A percentile compares a stretch with the other conserved stretches of the same genome.
Evolutionary conservation across 2,113 vertebrate species (phyloP).

Genomic region (Gallinago jamesoni): DNA sequence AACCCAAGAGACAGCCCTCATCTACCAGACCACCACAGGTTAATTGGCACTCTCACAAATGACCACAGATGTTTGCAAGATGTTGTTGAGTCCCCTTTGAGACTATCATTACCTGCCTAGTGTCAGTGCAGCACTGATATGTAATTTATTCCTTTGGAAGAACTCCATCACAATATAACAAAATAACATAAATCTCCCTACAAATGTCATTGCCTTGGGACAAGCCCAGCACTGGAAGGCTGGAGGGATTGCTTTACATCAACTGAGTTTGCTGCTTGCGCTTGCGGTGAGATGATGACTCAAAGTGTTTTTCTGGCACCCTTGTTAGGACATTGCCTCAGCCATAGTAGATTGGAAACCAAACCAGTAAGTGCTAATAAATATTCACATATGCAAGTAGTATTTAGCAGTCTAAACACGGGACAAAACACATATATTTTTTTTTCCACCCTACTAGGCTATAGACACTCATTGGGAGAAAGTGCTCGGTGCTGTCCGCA

Average conservation of each 20-base stretch:
- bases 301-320: constrained; percentile 3
- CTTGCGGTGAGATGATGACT: neutral
- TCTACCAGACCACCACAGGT: constrained; percentile 13
- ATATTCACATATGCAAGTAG: neutral
- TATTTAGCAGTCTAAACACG: neutral
- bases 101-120: constrained; percentile 50
- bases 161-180: constrained; percentile 28
- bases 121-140: constrained; percentile 13
- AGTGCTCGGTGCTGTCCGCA: neutral
- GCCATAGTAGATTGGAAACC: neutral
- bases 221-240: constrained; percentile 37
- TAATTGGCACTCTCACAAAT: constrained; percentile 15
- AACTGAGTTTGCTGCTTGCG: neutral
- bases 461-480: neutral
- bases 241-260: constrained; percentile 44
- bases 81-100: constrained; percentile 38
- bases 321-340: neutral
- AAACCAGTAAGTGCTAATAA: neutral
- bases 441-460: neutral
- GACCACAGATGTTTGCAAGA: constrained; percentile 59
- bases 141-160: constrained; percentile 70
- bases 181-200: constrained; percentile 61
- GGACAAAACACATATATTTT: neutral
- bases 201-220: constrained; percentile 51
- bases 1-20: neutral